Evolutionary conservation across 2,888 invertebrate species (phyloP), one percentile per base, ranked within the genome.

Genomic region (Drosophila peninsularis): DNA sequence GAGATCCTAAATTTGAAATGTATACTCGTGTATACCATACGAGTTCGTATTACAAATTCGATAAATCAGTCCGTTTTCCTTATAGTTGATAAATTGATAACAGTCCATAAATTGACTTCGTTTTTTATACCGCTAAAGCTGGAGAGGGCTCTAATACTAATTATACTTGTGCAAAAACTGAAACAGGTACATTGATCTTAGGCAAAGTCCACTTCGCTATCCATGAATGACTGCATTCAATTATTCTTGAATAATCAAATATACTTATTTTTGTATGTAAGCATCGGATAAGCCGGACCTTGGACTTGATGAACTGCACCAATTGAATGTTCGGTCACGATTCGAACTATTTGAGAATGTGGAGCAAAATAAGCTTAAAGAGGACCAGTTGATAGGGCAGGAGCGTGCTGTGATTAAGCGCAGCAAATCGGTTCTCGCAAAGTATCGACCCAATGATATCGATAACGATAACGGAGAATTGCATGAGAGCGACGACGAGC

Each of bases 211-310:
- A 30, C 5, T 10, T 30, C 3, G 9, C 9, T 10, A 1, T 30
- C 30, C 5, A 7, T 30, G 27, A 30, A 30, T 7, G 7, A 30
- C 6, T 30, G 4, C 27, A 30, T 1, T 30, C 27, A 30, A 1
- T 6, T 7, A 17, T 17, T 17, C 5, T 41, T 11, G 1, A 19
- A 1, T 49, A 47, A 30, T 47, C 2, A 30, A 17, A 47, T 7
- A 11, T 19, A 21, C 19, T 14, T 19, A 10, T 49, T 13, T 10
- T 7, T 32, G 13, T 11, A 17, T 49, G 3, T 13, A 34, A 97
- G 97, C 97, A 41, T 97, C 97, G 62, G 96, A 97, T 92, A 97
- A 97, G 89, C 96, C 97, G 3, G 96, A 96, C 92, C 94, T 97
- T 52, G 97, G 97, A 1, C 93, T 97, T 13, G 96, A 96, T 79